phyloP scores from a whole-genome alignment of 53 echinoderm and acorn worm genomes.

The Zoroaster sp. region DNA sequence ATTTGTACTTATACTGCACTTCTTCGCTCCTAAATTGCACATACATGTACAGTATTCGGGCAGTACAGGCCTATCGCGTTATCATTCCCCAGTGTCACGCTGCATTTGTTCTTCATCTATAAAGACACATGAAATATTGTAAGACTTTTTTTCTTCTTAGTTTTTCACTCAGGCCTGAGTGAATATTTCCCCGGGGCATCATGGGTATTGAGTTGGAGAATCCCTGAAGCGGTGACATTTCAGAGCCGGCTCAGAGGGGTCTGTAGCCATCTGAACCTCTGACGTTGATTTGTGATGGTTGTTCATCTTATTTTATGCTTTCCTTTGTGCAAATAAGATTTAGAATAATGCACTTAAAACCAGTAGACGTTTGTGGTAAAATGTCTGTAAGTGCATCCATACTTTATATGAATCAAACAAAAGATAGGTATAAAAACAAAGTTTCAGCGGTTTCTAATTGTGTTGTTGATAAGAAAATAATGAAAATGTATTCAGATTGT shows the following conservation, averaged over 20 bases:
- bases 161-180: background rate
- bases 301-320: background rate
- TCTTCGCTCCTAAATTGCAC: background rate
- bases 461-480: too few relatives aligned
- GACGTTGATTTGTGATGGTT: background rate
- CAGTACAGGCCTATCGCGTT: background rate
- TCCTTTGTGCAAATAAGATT: background rate
- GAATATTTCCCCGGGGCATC: conserved; percentile 6
- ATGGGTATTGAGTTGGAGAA: background rate
- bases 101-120: background rate
- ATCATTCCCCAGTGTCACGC: background rate
- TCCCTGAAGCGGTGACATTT: conserved; percentile 16
- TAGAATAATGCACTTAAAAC: too few relatives aligned
- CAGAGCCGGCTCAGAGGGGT: background rate
- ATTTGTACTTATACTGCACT: too few relatives aligned
- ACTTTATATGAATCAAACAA: too few relatives aligned
- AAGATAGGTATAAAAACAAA: too few relatives aligned
- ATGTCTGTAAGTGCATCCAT: too few relatives aligned
- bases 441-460: too few relatives aligned
- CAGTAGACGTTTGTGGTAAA: too few relatives aligned
- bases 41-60: background rate
- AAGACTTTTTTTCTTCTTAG: background rate
- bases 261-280: background rate
- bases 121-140: background rate
- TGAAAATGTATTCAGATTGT: too few relatives aligned